Conservation (phyloP, 2,113 vertebrate species). For the Periophthalmus modestus region DNA sequence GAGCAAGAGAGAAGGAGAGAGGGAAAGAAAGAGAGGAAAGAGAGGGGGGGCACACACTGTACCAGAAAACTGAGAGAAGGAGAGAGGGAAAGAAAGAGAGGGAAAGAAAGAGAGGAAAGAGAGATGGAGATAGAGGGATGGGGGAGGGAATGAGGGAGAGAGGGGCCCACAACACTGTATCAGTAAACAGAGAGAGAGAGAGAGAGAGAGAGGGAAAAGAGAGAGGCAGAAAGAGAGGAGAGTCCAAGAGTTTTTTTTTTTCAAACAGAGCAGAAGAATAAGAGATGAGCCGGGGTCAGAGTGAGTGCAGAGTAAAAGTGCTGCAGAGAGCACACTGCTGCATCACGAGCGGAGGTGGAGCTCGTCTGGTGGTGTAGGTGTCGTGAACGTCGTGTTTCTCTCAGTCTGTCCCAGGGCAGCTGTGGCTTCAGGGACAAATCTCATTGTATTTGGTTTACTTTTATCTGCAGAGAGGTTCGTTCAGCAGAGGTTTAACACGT, state of each 20-base stretch:
- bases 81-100: neutral
- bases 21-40: neutral
- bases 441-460: too few relatives aligned
- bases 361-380: too few relatives aligned
- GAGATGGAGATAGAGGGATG: neutral
- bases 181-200: too few relatives aligned
- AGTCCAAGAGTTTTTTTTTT: neutral
- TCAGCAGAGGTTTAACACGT: too few relatives aligned
- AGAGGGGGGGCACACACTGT: neutral
- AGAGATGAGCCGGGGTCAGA: neutral
- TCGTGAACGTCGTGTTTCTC: too few relatives aligned
- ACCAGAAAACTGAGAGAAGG: neutral
- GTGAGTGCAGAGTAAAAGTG: neutral
- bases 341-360: too few relatives aligned
- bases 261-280: neutral
- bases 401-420: too few relatives aligned
- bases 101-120: neutral
- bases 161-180: too few relatives aligned
- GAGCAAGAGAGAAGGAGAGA: slow-evolving; percentile 17
- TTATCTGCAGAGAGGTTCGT: too few relatives aligned
- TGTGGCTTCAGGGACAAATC: too few relatives aligned
- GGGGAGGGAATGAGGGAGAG: neutral
- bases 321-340: too few relatives aligned
- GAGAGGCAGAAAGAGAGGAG: too few relatives aligned
- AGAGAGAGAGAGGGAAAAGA: neutral